A percentile compares a stretch with the other conserved stretches of the same genome.
Evolutionary conservation across 1,140 invertebrate genomes (phyloP).

Genomic region (Hylaeus anthracinus): DNA sequence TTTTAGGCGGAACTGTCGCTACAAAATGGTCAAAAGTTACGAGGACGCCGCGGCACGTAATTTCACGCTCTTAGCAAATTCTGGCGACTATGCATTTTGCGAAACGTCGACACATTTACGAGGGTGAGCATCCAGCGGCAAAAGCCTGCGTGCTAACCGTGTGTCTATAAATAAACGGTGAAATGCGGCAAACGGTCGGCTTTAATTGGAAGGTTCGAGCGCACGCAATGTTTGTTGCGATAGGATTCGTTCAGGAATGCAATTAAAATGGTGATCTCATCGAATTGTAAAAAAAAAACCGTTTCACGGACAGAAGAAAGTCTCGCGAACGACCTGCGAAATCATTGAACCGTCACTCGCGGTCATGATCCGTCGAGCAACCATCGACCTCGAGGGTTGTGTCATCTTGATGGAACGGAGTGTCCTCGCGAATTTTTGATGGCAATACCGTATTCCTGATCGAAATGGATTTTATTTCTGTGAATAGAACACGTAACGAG

Average conservation of each 20-base stretch:
- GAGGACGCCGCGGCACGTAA: constrained; percentile 54
- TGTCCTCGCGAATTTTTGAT: too few relatives aligned
- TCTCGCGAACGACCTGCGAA: not conserved
- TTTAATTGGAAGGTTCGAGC: constrained; percentile 71
- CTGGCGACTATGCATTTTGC: constrained; percentile 66
- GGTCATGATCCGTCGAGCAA: not conserved
- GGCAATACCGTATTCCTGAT: too few relatives aligned
- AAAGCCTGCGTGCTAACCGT: constrained; percentile 62
- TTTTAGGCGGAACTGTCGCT: constrained; percentile 56
- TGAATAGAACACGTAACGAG: too few relatives aligned
- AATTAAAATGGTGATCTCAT: constrained; percentile 69
- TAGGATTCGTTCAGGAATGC: constrained; percentile 66
- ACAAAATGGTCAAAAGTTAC: constrained; percentile 42
- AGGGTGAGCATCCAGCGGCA: constrained; percentile 65
- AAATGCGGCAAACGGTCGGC: constrained; percentile 69
- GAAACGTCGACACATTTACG: constrained; percentile 67
- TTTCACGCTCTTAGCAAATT: constrained; percentile 64
- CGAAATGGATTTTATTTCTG: too few relatives aligned
- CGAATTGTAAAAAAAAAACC: constrained; percentile 37
- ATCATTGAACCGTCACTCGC: constrained; percentile 16
- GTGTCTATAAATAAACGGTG: constrained; percentile 67
- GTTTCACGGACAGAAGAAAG: constrained; percentile 26
- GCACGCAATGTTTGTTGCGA: constrained; percentile 71
- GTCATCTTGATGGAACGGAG: too few relatives aligned
- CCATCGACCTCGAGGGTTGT: not conserved